A percentile compares a stretch with the other conserved stretches of the same genome.
phyloP scores from a whole-genome alignment of 1,140 invertebrate genomes.

The Drosophila sp. region DNA sequence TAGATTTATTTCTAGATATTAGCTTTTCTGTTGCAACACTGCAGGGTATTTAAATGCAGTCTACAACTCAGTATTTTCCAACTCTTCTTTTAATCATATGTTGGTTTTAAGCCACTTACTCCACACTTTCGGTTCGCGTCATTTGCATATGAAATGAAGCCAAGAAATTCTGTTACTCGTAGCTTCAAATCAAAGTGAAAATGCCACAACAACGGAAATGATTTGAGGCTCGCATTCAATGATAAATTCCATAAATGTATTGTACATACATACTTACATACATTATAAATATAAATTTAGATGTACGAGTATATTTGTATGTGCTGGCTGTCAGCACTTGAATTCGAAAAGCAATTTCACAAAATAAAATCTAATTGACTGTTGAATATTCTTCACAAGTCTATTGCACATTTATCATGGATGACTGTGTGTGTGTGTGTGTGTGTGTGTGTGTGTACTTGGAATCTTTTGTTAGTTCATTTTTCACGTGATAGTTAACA shows the following conservation, averaged over 20 bases:
- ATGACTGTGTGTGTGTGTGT: background rate
- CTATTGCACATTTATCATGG: slow-evolving; percentile 48
- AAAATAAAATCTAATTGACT: slow-evolving; percentile 32
- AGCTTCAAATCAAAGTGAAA: slow-evolving; percentile 51
- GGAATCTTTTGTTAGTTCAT: slow-evolving; percentile 44
- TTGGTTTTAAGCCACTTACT: slow-evolving; percentile 4
- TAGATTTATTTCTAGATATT: too few species aligned
- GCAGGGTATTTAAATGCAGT: slow-evolving; percentile 22
- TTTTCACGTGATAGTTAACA: slow-evolving; percentile 43
- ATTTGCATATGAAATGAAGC: slow-evolving; percentile 48
- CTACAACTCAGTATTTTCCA: background rate
- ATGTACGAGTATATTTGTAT: slow-evolving; percentile 11
- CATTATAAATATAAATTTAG: slow-evolving; percentile 16
- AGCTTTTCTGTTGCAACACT: too few species aligned
- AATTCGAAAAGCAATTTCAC: slow-evolving; percentile 46
- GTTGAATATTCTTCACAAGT: slow-evolving; percentile 53
- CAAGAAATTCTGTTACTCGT: slow-evolving; percentile 45
- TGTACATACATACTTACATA: background rate
- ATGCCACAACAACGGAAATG: slow-evolving; percentile 39
- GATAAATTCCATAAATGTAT: slow-evolving; percentile 30
- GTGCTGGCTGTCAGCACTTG: slow-evolving; percentile 43
- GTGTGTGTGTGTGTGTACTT: slow-evolving; percentile 9
- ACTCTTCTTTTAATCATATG: slow-evolving; percentile 32
- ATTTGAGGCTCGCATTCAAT: slow-evolving; percentile 33
- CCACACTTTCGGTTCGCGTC: slow-evolving; percentile 16